phyloP scores from a whole-genome alignment of 2,797 vertebrate species.

The Gymnothorax reevesii region DNA sequence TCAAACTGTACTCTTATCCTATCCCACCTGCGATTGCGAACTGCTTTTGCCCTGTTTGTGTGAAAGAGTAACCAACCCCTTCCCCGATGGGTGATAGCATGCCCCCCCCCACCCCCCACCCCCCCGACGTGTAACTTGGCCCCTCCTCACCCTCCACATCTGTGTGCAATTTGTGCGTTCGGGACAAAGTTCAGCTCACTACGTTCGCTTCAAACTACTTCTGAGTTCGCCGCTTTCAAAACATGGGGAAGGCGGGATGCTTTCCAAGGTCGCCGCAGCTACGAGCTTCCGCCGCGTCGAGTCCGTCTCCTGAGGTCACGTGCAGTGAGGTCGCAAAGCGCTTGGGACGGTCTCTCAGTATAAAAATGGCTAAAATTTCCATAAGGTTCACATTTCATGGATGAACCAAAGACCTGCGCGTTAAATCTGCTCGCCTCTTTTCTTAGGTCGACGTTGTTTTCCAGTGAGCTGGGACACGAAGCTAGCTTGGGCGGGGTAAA shows the following conservation, averaged over 20 bases:
- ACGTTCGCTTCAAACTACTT: not conserved
- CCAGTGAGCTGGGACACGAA: no score
- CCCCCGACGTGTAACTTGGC: not conserved
- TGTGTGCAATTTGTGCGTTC: not conserved
- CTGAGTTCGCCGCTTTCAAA: not conserved
- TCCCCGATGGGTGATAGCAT: not conserved
- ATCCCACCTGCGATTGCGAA: not conserved
- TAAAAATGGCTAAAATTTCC: no score
- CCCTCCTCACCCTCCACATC: not conserved
- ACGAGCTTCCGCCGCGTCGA: not conserved
- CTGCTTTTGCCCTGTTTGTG: not conserved
- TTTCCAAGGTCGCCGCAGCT: not conserved
- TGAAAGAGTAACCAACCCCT: not conserved
- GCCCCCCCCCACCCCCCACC: slow-evolving; percentile 9
- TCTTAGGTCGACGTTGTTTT: no score
- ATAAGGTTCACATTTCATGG: no score
- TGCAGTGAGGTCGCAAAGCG: no score
- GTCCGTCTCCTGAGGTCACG: not conserved
- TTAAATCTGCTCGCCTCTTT: no score
- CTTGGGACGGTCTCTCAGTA: no score
- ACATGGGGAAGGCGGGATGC: not conserved
- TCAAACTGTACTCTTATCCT: not conserved
- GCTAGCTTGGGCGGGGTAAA: no score
- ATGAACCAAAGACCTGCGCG: no score
- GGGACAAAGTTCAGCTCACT: slow-evolving; percentile 3